Percentiles rank a stretch among this genome's conserved stretches.
Evolutionary conservation across 1,140 invertebrate species (phyloP).

Genomic region (Cotesia vestalis): DNA sequence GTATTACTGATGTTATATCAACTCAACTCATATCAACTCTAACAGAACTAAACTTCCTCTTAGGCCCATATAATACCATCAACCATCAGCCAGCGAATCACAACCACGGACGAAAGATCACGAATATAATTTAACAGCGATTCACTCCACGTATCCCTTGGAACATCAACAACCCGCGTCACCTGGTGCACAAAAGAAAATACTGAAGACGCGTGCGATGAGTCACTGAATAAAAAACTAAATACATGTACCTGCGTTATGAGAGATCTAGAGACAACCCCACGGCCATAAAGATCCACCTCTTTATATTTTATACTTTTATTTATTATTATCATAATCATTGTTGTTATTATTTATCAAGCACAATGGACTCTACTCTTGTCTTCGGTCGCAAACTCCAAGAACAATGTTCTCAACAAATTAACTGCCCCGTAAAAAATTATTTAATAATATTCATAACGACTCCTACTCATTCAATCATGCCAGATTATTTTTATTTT

Average conservation of each 20-base stretch:
- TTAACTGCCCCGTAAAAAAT: too few species aligned
- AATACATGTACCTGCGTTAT: constrained; percentile 5
- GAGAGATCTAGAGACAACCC: constrained; percentile 2
- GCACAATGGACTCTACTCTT: too few species aligned
- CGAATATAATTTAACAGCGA: constrained; percentile 2
- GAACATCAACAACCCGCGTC: background rate
- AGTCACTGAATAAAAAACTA: constrained; percentile 9
- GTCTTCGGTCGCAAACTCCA: too few species aligned
- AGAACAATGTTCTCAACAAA: too few species aligned
- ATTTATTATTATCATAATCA: background rate
- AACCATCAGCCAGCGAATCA: background rate
- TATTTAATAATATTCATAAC: too few species aligned
- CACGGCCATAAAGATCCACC: background rate
- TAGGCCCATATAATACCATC: too few species aligned
- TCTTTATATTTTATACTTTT: constrained; percentile 1
- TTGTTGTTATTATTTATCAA: background rate
- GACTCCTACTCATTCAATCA: too few species aligned
- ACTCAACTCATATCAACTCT: too few species aligned
- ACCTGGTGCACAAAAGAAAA: constrained; percentile 20
- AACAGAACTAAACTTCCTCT: too few species aligned
- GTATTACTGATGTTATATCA: too few species aligned
- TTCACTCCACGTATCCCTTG: constrained; percentile 17
- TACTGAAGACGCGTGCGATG: constrained; percentile 25
- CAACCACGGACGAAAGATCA: background rate
- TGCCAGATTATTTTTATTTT: too few species aligned